Conservation (phyloP, 2,113 vertebrate species). For the Phocoena sinus region DNA sequence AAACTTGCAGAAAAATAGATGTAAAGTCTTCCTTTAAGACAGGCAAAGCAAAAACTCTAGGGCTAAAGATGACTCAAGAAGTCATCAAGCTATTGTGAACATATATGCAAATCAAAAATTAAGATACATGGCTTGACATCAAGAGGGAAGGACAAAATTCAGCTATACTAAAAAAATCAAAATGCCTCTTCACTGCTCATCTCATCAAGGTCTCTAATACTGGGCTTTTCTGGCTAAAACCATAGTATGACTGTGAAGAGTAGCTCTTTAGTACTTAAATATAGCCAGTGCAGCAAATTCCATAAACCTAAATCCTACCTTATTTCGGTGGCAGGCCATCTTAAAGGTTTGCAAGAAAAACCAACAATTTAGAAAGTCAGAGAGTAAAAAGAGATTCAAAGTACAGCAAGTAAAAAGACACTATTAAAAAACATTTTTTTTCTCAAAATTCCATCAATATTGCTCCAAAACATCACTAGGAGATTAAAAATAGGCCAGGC, state of each 20-base stretch:
- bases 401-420: constrained; percentile 25
- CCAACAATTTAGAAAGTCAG: constrained; percentile 44
- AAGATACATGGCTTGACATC: not conserved
- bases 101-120: constrained; percentile 37
- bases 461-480: constrained; percentile 33
- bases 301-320: constrained; percentile 47
- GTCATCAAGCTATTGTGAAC: not conserved
- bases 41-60: constrained; percentile 24
- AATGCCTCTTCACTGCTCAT: not conserved
- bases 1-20: constrained; percentile 45
- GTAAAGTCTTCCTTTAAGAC: constrained; percentile 39
- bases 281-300: constrained; percentile 31
- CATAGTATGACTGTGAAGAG: not conserved
- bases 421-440: constrained; percentile 44
- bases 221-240: constrained; percentile 20
- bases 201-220: not conserved
- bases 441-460: constrained; percentile 42
- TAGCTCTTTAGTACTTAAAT: constrained; percentile 44
- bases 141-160: not conserved
- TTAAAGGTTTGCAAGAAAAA: constrained; percentile 57
- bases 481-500: constrained; percentile 47
- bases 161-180: constrained; percentile 26
- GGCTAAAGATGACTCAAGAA: constrained; percentile 19
- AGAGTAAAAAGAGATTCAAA: constrained; percentile 48
- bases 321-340: constrained; percentile 17